phyloP scores from a whole-genome alignment of 2,888 invertebrate genomes.

The Drosophila anomalata region DNA sequence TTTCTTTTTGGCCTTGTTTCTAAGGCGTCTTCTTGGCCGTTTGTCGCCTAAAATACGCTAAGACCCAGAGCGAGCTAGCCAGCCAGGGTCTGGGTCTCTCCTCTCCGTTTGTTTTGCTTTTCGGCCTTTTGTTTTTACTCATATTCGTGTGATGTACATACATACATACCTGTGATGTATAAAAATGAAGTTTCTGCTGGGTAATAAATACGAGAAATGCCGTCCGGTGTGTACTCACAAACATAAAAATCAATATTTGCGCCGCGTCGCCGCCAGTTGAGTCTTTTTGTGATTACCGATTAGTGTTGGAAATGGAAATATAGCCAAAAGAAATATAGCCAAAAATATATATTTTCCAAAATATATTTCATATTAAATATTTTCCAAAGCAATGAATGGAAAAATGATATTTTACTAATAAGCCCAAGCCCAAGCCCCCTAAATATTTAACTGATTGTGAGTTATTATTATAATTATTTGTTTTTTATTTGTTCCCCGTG shows the following conservation, averaged over 20 bases:
- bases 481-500: constrained; percentile 43
- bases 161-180: constrained; percentile 9
- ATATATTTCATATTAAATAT: too few relatives aligned
- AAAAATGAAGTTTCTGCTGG: constrained; percentile 60
- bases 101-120: constrained; percentile 9
- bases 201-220: constrained; percentile 55
- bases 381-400: too few relatives aligned
- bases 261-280: constrained; percentile 59
- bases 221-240: constrained; percentile 21
- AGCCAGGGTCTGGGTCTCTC: constrained; percentile 17
- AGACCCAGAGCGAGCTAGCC: constrained; percentile 28
- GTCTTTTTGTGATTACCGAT: constrained; percentile 15
- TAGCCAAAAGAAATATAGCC: too few relatives aligned
- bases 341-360: too few relatives aligned
- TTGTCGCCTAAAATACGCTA: constrained; percentile 58
- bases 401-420: neutral
- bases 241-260: constrained; percentile 73
- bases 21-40: constrained; percentile 44
- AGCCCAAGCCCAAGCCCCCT: neutral
- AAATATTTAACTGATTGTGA: neutral
- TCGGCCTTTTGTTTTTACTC: constrained; percentile 50
- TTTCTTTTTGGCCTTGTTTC: constrained; percentile 43
- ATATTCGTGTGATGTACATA: constrained; percentile 49
- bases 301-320: neutral
- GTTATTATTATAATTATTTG: constrained; percentile 25